Conservation (phyloP, 2,113 vertebrate species). For the Rhineura floridana region DNA sequence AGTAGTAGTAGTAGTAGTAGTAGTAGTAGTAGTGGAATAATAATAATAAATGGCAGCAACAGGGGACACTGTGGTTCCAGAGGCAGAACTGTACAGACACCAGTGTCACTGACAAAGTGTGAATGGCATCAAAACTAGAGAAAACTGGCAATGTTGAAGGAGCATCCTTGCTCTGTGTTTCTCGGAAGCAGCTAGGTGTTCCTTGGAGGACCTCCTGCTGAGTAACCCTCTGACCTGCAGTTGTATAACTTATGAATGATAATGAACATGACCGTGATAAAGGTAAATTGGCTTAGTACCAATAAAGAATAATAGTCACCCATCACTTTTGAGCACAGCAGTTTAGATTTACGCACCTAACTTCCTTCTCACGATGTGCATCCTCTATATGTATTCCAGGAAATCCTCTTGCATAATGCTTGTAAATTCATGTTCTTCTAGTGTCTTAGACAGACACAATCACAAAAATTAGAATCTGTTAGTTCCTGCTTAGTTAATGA, state of each 20-base stretch:
- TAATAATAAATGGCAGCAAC: too few relatives aligned
- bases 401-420: neutral
- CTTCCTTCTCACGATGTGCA: neutral
- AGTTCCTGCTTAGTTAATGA: neutral
- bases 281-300: neutral
- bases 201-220: too few relatives aligned
- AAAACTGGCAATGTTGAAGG: neutral
- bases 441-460: neutral
- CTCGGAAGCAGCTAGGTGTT: neutral
- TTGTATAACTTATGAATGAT: neutral
- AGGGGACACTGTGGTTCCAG: too few relatives aligned
- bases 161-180: neutral
- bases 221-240: neutral
- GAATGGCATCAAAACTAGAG: neutral
- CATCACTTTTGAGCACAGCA: neutral
- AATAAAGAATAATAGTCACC: neutral
- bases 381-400: slow-evolving; percentile 3
- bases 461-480: neutral
- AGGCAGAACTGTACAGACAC: too few relatives aligned
- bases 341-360: slow-evolving; percentile 6
- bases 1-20: too few relatives aligned
- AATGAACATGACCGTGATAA: neutral
- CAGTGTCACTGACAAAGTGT: too few relatives aligned
- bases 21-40: too few relatives aligned
- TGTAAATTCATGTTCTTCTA: neutral